A percentile compares a stretch with the other conserved stretches of the same genome.
These are phyloP conservation scores for Ditylenchus weischeri DNA, from an alignment of 2,888 invertebrate genomes.

Conservation along the genomic window DNA sequence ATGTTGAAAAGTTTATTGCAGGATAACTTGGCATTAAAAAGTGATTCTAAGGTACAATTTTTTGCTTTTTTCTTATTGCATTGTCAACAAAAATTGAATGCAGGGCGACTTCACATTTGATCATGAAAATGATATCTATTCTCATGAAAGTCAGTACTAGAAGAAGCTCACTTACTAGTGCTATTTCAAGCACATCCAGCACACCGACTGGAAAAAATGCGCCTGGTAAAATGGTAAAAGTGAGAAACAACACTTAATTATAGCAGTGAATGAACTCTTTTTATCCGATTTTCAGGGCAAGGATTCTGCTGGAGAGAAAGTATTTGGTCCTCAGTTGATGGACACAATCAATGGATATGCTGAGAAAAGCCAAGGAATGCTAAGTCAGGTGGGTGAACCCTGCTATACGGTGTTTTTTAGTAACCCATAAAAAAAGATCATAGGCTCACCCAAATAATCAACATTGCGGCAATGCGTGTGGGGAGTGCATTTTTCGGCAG, in stretches of 20 bases:
- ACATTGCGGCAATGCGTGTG: no score
- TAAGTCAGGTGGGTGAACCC: slow-evolving; percentile 36
- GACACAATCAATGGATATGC: slow-evolving; percentile 41
- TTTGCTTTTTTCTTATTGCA: no score
- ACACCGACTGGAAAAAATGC: slow-evolving; percentile 40
- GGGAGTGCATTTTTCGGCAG: no score
- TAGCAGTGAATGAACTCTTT: no score
- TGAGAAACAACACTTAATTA: no score
- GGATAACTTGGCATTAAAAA: slow-evolving; percentile 58
- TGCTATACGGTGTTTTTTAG: no score
- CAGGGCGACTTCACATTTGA: slow-evolving; percentile 52
- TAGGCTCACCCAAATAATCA: no score
- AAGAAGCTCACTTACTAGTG: slow-evolving; percentile 7
- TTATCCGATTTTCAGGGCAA: not conserved
- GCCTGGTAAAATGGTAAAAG: slow-evolving; percentile 2
- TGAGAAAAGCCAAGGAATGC: slow-evolving; percentile 55
- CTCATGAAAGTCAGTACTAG: not conserved
- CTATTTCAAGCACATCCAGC: slow-evolving; percentile 28
- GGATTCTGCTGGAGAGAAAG: slow-evolving; percentile 43
- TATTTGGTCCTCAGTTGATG: slow-evolving; percentile 54
- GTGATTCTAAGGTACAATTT: slow-evolving; percentile 41
- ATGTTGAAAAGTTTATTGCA: not conserved
- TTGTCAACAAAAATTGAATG: not conserved
- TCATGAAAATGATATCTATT: slow-evolving; percentile 33
- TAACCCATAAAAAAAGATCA: no score